Percentiles rank a stretch among this genome's conserved stretches.
Conservation (phyloP, 2,113 vertebrate genomes). For the Furnarius figulus region DNA sequence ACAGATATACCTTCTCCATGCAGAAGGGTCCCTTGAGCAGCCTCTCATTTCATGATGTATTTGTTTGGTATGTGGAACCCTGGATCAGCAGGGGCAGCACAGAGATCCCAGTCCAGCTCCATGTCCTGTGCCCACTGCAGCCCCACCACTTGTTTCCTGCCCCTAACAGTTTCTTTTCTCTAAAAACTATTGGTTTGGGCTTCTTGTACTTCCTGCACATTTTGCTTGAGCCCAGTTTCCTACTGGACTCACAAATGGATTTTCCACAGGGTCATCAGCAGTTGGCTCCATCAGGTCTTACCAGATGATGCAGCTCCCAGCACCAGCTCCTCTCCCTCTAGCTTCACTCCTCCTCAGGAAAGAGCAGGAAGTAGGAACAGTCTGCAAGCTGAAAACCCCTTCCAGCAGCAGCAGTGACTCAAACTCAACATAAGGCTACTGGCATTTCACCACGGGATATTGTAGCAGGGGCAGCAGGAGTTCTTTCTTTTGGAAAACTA, state of each 20-base stretch:
- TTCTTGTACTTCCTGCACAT: background rate
- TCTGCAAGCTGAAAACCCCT: background rate
- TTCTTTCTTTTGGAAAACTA: background rate
- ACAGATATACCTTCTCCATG: rapidly evolving
- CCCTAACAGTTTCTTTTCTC: background rate
- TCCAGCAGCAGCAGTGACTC: background rate
- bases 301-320: background rate
- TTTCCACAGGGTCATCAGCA: background rate
- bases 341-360: background rate
- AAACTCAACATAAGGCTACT: rapidly evolving
- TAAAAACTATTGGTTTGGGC: background rate
- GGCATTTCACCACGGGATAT: background rate
- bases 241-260: background rate
- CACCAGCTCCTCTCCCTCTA: background rate
- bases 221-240: background rate
- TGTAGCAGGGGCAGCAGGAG: background rate
- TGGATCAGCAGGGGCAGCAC: rapidly evolving
- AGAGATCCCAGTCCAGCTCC: rapidly evolving
- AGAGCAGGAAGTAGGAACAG: background rate
- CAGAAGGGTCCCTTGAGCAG: background rate
- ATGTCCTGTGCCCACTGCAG: rapidly evolving
- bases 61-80: rapidly evolving
- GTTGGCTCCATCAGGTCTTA: rapidly evolving
- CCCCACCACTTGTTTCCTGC: background rate
- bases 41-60: rapidly evolving